Conservation (phyloP, 2,113 vertebrate genomes). For the Suncus etruscus region DNA sequence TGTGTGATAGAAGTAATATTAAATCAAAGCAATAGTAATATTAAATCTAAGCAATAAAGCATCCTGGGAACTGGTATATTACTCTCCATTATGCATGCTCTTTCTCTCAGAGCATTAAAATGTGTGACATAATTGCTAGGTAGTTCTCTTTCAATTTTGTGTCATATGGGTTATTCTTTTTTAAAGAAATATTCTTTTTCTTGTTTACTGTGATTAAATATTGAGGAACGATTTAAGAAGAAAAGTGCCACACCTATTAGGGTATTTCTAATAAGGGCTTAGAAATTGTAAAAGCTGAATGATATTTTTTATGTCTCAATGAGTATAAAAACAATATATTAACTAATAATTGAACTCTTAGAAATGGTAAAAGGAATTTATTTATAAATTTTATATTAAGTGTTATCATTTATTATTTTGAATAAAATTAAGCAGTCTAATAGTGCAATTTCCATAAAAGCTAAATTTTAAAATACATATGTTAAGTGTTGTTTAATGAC, state of each 20-base stretch:
- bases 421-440: constrained; percentile 65
- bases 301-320: constrained; percentile 19
- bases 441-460: constrained; percentile 49
- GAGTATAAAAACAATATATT: not conserved
- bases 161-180: not conserved
- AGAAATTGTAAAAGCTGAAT: constrained; percentile 26
- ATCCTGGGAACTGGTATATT: not conserved
- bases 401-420: constrained; percentile 58
- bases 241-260: not conserved
- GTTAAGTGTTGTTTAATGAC: constrained; percentile 76
- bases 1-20: not conserved
- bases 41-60: not conserved
- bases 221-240: not conserved
- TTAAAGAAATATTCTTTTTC: not conserved
- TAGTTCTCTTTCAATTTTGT: constrained; percentile 55
- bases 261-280: constrained; percentile 1
- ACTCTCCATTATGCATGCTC: not conserved
- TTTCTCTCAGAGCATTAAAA: constrained; percentile 33
- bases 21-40: not conserved
- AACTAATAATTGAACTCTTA: constrained; percentile 43
- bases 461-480: constrained; percentile 52
- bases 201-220: constrained; percentile 27
- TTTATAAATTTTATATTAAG: constrained; percentile 55
- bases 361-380: not conserved
- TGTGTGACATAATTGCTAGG: constrained; percentile 73